A percentile compares a stretch with the other conserved stretches of the same genome.
These are phyloP conservation scores for Galaxea fascicularis DNA, from an alignment of 92 coral and sea anemone species.

Conservation along the genomic window DNA sequence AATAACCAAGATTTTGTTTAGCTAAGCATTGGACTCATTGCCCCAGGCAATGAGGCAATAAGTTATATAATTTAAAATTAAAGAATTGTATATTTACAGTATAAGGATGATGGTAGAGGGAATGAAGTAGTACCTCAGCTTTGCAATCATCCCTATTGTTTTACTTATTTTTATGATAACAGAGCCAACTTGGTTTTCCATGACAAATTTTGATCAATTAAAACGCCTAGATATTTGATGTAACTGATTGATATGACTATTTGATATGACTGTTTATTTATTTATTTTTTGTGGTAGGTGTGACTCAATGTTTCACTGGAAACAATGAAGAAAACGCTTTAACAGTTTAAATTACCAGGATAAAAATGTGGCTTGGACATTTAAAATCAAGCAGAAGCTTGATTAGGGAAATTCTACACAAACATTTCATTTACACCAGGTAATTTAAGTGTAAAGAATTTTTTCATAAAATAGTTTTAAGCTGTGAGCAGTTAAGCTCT, in stretches of 20 bases:
- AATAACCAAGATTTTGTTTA: conserved; percentile 21
- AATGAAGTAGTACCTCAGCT: conserved; percentile 34
- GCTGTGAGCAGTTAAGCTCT: no score
- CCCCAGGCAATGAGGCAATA: conserved; percentile 50
- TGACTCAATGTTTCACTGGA: no score
- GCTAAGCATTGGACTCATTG: conserved; percentile 32
- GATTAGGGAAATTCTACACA: conserved; percentile 2
- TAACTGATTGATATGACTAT: no score
- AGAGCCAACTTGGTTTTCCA: no score
- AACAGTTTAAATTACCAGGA: no score
- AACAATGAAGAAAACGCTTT: no score
- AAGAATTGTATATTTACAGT: conserved; percentile 34
- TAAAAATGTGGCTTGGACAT: conserved; percentile 10
- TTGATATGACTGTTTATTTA: no score
- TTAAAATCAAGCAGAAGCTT: not conserved
- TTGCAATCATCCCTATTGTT: conserved; percentile 43
- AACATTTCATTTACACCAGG: conserved; percentile 1
- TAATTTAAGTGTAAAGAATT: not conserved
- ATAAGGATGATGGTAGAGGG: conserved; percentile 34
- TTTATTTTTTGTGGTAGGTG: no score
- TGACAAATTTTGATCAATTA: no score
- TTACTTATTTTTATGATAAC: no score
- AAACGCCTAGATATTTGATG: no score
- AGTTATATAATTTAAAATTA: conserved; percentile 28
- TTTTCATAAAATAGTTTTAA: no score